Percentiles rank a stretch among this genome's conserved stretches.
phyloP scores from a whole-genome alignment of 2,888 invertebrate species.

The Mellilla xanthometata region DNA sequence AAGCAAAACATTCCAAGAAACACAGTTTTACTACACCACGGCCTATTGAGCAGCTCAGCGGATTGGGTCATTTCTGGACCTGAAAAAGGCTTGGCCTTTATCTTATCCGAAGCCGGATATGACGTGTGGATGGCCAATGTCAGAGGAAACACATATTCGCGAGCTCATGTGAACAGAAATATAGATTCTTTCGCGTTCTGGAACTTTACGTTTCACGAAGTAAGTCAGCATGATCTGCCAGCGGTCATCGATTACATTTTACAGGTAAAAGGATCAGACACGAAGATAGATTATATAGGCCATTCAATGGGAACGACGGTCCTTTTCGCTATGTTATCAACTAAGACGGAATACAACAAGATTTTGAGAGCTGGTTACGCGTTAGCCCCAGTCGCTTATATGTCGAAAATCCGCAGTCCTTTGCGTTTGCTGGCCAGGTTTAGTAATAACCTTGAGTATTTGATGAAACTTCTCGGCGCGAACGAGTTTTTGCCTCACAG shows the following conservation, averaged over 20 bases:
- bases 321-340: slow-evolving; percentile 87
- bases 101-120: slow-evolving; percentile 86
- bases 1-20: slow-evolving; percentile 51
- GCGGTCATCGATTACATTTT: slow-evolving; percentile 89
- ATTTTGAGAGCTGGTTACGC: slow-evolving; percentile 86
- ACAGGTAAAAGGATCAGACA: slow-evolving; percentile 63
- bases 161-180: slow-evolving; percentile 82
- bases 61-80: slow-evolving; percentile 89
- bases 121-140: slow-evolving; percentile 94
- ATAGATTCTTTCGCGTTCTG: slow-evolving; percentile 85
- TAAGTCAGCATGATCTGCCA: slow-evolving; percentile 93
- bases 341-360: slow-evolving; percentile 85
- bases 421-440: slow-evolving; percentile 86
- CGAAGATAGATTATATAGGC: slow-evolving; percentile 88
- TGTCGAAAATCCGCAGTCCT: slow-evolving; percentile 85
- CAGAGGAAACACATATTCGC: slow-evolving; percentile 90
- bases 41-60: slow-evolving; percentile 89
- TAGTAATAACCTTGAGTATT: slow-evolving; percentile 81
- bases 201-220: slow-evolving; percentile 93
- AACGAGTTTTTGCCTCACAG: slow-evolving; percentile 89
- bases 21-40: slow-evolving; percentile 90
- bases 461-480: slow-evolving; percentile 85
- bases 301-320: slow-evolving; percentile 96
- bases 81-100: slow-evolving; percentile 84
- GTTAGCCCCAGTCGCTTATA: slow-evolving; percentile 87